phyloP scores from a whole-genome alignment of 2,888 invertebrate species.

The Neuroscelio doddi region DNA sequence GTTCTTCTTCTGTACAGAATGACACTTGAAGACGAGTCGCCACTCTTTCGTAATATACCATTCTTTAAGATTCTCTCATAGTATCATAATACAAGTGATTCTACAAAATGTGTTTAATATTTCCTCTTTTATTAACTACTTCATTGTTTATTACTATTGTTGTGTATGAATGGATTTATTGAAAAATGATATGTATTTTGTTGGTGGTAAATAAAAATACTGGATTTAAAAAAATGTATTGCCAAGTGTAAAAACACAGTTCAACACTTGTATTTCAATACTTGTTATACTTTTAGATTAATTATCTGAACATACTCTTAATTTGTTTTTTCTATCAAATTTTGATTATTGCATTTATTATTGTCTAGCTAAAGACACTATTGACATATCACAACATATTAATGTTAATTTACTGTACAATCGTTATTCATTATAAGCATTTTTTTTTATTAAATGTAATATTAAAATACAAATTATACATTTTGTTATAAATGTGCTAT shows the following conservation, averaged over 20 bases:
- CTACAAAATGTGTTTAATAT: not conserved
- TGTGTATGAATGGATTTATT: conserved; percentile 11
- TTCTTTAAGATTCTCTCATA: not conserved
- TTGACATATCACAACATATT: conserved; percentile 4
- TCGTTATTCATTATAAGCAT: no score
- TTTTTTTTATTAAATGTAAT: not conserved
- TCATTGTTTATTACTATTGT: no score
- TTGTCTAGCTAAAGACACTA: conserved; percentile 12
- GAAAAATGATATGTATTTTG: conserved; percentile 41
- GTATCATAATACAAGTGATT: conserved; percentile 1
- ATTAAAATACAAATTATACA: no score
- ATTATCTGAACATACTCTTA: not conserved
- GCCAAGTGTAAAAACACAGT: not conserved
- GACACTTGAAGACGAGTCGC: conserved; percentile 28
- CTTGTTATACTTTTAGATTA: not conserved
- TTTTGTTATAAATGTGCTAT: no score
- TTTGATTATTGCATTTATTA: conserved; percentile 2
- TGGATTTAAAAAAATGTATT: not conserved
- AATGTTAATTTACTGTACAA: conserved; percentile 7
- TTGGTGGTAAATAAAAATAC: not conserved
- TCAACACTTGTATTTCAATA: conserved; percentile 1
- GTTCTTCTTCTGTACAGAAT: conserved; percentile 24
- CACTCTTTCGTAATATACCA: conserved; percentile 9
- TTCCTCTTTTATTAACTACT: no score
- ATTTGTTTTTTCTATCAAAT: not conserved